Evolutionary conservation across 2,888 invertebrate genomes (phyloP).

Genomic region (Plagiodera versicolora): DNA sequence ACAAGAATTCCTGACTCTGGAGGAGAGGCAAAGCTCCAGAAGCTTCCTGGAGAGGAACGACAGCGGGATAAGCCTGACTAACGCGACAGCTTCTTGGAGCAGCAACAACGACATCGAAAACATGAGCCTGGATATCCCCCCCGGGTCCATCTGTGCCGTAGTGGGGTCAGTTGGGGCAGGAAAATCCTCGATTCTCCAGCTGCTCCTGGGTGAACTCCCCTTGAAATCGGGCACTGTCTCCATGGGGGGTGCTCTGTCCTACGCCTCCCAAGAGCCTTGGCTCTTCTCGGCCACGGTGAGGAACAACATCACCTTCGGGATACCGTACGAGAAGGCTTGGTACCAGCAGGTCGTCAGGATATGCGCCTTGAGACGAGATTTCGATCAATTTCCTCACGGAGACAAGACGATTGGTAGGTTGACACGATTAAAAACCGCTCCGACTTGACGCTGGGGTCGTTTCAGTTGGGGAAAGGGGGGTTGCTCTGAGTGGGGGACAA

Average conservation of each 20-base stretch:
- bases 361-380: conserved; percentile 66
- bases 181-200: conserved; percentile 63
- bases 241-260: conserved; percentile 60
- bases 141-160: conserved; percentile 67
- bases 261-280: conserved; percentile 72
- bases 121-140: conserved; percentile 54
- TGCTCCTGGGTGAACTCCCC: conserved; percentile 61
- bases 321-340: conserved; percentile 52
- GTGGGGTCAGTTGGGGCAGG: conserved; percentile 90
- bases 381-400: conserved; percentile 62
- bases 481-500: conserved; percentile 79
- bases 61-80: conserved; percentile 34
- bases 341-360: conserved; percentile 60
- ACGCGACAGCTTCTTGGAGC: conserved; percentile 45
- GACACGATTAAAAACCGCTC: too few species aligned
- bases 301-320: conserved; percentile 72
- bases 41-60: conserved; percentile 24
- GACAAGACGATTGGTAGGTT: conserved; percentile 54
- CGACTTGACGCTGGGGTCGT: too few species aligned
- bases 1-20: conserved; percentile 59
- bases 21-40: conserved; percentile 56
- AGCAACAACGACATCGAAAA: conserved; percentile 40
- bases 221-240: conserved; percentile 56
- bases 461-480: conserved; percentile 76
- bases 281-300: conserved; percentile 61